phyloP scores from a whole-genome alignment of 2,888 invertebrate species.

The Rapana venosa region DNA sequence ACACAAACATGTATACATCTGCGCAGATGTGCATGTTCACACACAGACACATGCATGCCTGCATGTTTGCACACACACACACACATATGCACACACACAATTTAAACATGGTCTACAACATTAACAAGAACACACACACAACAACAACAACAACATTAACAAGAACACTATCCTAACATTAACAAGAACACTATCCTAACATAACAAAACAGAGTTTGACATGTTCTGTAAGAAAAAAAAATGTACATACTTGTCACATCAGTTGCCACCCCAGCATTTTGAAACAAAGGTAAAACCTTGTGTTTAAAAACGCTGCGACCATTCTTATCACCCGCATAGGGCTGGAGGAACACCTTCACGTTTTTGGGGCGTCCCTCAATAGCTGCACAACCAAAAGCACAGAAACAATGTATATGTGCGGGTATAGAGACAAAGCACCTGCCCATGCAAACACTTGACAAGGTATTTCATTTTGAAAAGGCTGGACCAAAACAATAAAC shows the following conservation, averaged over 20 bases:
- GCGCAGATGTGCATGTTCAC: neutral
- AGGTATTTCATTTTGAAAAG: too few relatives aligned
- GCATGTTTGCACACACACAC: slow-evolving; percentile 4
- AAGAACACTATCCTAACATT: too few relatives aligned
- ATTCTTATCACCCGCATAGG: slow-evolving; percentile 66
- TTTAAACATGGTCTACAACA: neutral
- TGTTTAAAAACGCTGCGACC: slow-evolving; percentile 60
- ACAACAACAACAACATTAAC: too few relatives aligned
- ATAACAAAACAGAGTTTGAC: too few relatives aligned
- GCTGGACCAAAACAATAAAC: too few relatives aligned
- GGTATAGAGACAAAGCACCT: too few relatives aligned
- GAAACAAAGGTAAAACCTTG: slow-evolving; percentile 67
- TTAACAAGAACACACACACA: too few relatives aligned
- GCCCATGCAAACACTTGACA: too few relatives aligned
- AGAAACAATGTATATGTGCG: neutral
- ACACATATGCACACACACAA: neutral
- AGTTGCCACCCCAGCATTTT: slow-evolving; percentile 65
- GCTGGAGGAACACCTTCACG: slow-evolving; percentile 71
- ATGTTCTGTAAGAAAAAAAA: too few relatives aligned
- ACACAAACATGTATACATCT: neutral
- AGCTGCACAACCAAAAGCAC: slow-evolving; percentile 50
- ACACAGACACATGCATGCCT: neutral
- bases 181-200: too few relatives aligned
- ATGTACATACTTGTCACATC: slow-evolving; percentile 63
- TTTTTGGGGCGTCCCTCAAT: slow-evolving; percentile 61